Evolutionary conservation across 2,113 vertebrate species (phyloP), one percentile per base, ranked within the genome.

Genomic region (Callopanchax toddi): DNA sequence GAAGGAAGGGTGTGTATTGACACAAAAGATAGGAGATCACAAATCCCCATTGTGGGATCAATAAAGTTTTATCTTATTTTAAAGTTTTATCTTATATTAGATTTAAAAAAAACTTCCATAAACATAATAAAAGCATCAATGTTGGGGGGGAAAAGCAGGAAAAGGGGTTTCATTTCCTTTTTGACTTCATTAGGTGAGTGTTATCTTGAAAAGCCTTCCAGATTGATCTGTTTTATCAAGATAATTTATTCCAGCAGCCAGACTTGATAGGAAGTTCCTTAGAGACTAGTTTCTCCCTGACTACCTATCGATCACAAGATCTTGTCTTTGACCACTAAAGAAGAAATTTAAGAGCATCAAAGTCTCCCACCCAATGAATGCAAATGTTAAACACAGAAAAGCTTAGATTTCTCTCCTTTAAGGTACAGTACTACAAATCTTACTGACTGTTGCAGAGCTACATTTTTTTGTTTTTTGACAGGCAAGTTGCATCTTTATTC

Each of bases 271-370:
- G 20, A 36, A 66, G 60, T 52, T 81, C 84, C 80, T 51, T 53
- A 25, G 80, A 78, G 80, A 81, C 70, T 79, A 70, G 84, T 89
- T 87, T 86, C 58, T 65, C 48, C 61, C 16, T 29, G 39, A 58
- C 69, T 64, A 44, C 26, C 16, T 82, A 86, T 85, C 74, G 81
- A 90, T 79, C 62, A 46, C 48, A 60, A 25, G 45, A 52, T 42
- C 34, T 23, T 5, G 46, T 68, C 25, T 75, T 58, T 65, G 23
- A 42, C 23, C 1, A 1, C 22, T 67, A n/a, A 48, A 51, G 42
- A 22, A 60, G 65, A 72, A 48, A 69, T 72, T 66, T 43, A 68
- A 68, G 49, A 43, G 57, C 25, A 13, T 66, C 16, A 29, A 48
- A 54, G 44, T 16, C 23, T 59, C 46, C 39, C 34, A 21, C 6